Base-by-base conservation (phyloP, 2,113 vertebrate genomes). In the Sclerurus mexicanus region DNA sequence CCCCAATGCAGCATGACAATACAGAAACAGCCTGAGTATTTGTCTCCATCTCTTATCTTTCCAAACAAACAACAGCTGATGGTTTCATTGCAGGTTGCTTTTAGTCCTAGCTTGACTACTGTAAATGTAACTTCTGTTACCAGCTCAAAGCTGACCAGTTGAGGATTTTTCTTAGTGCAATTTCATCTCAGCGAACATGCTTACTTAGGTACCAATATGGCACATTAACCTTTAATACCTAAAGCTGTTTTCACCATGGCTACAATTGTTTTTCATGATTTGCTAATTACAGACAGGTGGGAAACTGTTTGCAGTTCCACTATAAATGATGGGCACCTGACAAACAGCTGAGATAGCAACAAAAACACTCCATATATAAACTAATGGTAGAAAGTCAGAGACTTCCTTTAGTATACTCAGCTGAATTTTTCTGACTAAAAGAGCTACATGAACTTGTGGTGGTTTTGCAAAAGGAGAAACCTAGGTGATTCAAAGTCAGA, bases 251-350 rank as follows among this genome's bases (percentile, higher is more conserved):
- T 71, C 56, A 74, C 53, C 75, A 58, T 15, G 25, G 66, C 68
- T 63, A 53, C 50, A 39, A 31, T 22, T 90, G 37, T 12, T 77
- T 87, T 94, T 75, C 77, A 53, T 30, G 55, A 74, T 83, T 72
- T 44, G 25, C 30, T 93, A 46, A 75, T 87, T 91, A 86, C 16
- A 56, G 53, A 67, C 78, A 94, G 58, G 72, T 93, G 85, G 78
- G 59, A 88, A 96, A 62, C 35, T 78, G 60, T 85, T 89, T 95
- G 81, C 71, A 68, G 55, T 96, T 92, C 84, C 40, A 79, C 59
- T 68, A 50, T 39, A 66, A 87, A 85, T 23, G 56, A 87, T 4
- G 63, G 37, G 60, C 75, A 84, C 37, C 8, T 76, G 64, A 82
- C 64, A 86, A 86, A 49, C 53, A 90, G 67, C 40, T 77, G 84